These are phyloP conservation scores for Amiota minor DNA, from an alignment of 2,888 invertebrate species.

Conservation along the genomic window DNA sequence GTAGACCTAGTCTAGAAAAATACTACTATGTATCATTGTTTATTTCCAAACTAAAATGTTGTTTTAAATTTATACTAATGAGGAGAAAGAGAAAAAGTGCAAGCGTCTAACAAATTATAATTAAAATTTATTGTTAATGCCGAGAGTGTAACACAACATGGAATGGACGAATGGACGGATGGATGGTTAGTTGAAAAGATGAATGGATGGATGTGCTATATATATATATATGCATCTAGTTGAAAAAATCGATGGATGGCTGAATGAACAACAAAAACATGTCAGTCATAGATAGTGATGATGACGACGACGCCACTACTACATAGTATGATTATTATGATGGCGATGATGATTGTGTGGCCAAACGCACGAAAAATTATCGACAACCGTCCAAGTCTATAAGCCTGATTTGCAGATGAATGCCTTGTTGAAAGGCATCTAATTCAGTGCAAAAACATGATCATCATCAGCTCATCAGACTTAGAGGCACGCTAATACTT, in stretches of 20 bases:
- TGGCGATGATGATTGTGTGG: constrained; percentile 10
- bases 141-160: too few species aligned
- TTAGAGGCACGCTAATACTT: constrained; percentile 69
- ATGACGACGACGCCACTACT: background rate
- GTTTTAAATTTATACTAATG: constrained; percentile 2
- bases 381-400: constrained; percentile 40
- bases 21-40: too few species aligned
- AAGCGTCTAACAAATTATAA: constrained; percentile 35
- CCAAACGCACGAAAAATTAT: constrained; percentile 50
- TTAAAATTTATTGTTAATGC: constrained; percentile 10
- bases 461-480: constrained; percentile 8
- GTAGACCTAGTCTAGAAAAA: too few species aligned
- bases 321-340: background rate
- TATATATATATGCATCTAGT: too few species aligned
- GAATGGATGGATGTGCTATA: too few species aligned
- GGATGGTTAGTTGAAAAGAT: too few species aligned
- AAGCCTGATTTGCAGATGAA: background rate
- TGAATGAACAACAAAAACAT: constrained; percentile 69
- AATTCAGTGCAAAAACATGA: constrained; percentile 25
- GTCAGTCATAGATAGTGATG: constrained; percentile 53
- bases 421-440: constrained; percentile 35
- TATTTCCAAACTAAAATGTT: background rate
- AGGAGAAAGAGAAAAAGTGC: constrained; percentile 32
- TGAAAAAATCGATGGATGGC: constrained; percentile 49
- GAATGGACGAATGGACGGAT: background rate